Conservation (phyloP, 2,797 vertebrate species). For the Taeniopygia guttata region DNA sequence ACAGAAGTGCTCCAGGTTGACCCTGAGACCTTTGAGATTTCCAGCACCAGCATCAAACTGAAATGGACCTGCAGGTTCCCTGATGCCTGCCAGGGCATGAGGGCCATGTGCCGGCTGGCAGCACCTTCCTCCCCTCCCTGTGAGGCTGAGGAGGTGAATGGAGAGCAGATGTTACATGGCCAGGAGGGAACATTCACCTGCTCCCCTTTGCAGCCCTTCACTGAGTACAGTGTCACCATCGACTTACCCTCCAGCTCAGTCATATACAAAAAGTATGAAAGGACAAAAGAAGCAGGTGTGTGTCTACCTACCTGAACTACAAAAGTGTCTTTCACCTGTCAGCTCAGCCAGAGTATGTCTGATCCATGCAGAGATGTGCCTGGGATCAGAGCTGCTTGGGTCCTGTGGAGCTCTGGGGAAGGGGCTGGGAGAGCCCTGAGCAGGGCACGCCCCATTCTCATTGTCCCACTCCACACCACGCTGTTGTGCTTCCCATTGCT, state of each 20-base stretch:
- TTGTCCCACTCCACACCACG: neutral
- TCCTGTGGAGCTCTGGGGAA: neutral
- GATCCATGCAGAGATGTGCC: neutral
- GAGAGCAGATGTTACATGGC: neutral
- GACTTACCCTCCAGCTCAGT: neutral
- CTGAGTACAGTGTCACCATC: neutral
- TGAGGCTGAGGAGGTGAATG: neutral
- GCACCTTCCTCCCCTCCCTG: neutral
- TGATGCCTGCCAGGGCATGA: neutral
- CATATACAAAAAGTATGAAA: too few relatives aligned
- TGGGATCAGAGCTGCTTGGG: neutral
- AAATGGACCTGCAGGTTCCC: neutral
- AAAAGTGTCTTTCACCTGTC: too few relatives aligned
- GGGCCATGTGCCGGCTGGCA: neutral
- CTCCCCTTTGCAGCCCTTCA: neutral
- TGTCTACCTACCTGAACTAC: too few relatives aligned
- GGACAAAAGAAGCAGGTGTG: too few relatives aligned
- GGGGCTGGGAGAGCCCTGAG: neutral
- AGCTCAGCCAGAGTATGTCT: too few relatives aligned
- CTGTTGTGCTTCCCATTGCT: neutral
- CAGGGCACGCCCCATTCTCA: rapidly evolving
- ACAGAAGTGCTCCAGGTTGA: neutral
- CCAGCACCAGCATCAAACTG: slow-evolving; percentile 26
- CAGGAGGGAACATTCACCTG: neutral
- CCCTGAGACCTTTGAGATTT: neutral